Percentiles rank a stretch among this genome's conserved stretches.
Conservation (phyloP, 2,113 vertebrate species). For the Colistium nudipinnis region DNA sequence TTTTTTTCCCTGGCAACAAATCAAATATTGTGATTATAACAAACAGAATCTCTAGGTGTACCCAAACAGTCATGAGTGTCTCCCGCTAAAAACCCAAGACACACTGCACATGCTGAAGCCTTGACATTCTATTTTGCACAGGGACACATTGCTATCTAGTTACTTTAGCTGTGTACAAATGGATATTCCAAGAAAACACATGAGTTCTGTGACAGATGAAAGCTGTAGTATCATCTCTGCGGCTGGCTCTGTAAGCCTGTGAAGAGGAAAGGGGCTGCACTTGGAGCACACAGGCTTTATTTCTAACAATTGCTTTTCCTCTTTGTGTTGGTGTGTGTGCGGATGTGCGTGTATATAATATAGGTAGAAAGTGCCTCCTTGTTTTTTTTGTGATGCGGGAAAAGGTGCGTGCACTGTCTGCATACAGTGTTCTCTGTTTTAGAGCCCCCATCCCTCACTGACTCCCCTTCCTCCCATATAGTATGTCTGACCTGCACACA, state of each 20-base stretch:
- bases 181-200: too few relatives aligned
- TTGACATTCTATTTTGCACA: too few relatives aligned
- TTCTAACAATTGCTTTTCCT: constrained; percentile 56
- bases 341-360: constrained; percentile 16
- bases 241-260: constrained; percentile 15
- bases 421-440: constrained; percentile 22
- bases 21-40: background rate
- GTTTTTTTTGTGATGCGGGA: constrained; percentile 47
- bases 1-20: too few relatives aligned
- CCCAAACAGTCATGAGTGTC: too few relatives aligned
- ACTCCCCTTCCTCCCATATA: constrained; percentile 26
- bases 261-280: constrained; percentile 55
- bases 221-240: constrained; percentile 37
- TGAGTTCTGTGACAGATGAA: constrained; percentile 18
- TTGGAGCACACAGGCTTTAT: constrained; percentile 49
- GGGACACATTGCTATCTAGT: too few relatives aligned
- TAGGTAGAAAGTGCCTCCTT: constrained; percentile 54
- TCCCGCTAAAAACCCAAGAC: background rate
- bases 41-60: background rate
- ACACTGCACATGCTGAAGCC: too few relatives aligned
- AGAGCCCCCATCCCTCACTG: constrained; percentile 39
- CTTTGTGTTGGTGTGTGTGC: constrained; percentile 12
- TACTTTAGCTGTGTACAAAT: too few relatives aligned
- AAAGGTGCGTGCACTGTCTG: constrained; percentile 30
- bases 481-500: constrained; percentile 51